Base-by-base conservation (phyloP, 2,888 invertebrate species). In the Nomada goodeniana region DNA sequence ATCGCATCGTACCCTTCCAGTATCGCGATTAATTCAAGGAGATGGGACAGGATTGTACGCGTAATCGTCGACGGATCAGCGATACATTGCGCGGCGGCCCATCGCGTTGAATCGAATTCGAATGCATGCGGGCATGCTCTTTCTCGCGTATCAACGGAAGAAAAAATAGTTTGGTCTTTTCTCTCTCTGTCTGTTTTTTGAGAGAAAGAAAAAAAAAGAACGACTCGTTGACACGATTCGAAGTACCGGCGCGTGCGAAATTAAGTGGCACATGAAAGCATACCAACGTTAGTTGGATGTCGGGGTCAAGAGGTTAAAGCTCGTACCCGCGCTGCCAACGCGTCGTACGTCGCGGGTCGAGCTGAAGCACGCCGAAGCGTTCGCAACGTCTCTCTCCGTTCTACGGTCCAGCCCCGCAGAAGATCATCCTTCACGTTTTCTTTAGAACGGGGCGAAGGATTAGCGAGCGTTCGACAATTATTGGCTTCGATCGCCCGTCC, bases 31-130 rank as follows among this genome's bases (percentile, higher is more conserved):
- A 53, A 42, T 72, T n/a, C 55, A 29, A 47, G 44, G 2, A 26
- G 61, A n/a, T 63, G 18, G 20, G 36, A 36, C 9, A 9, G 5
- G 36, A 36, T 1, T 36, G 36, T 7, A 36, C 36, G 36, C 36
- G 5, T 7, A 36, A 7, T 36, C 36, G 36, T 7, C 36, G 29
- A 36, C 36, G 7, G 36, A 36, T 0, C 36, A 36, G 36, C 7
- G 36, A 85, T 59, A 80, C 70, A 60, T 76, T 76, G 88, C 86
- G 88, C 86, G 29, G 10, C 1, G 20, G n/a, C 64, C 88, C 88
- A 83, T 80, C 76, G 74, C 18, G 53, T 76, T 57, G 61, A 67
- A 81, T 83, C 76, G 76, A 83, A 78, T 76, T 82, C 76, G 7
- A 76, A 83, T 76, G n/a, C n/a, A n/a, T 26, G 67, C 44, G 76